phyloP scores from a whole-genome alignment of 1,140 invertebrate genomes.

The Drosophila pallidifrons region DNA sequence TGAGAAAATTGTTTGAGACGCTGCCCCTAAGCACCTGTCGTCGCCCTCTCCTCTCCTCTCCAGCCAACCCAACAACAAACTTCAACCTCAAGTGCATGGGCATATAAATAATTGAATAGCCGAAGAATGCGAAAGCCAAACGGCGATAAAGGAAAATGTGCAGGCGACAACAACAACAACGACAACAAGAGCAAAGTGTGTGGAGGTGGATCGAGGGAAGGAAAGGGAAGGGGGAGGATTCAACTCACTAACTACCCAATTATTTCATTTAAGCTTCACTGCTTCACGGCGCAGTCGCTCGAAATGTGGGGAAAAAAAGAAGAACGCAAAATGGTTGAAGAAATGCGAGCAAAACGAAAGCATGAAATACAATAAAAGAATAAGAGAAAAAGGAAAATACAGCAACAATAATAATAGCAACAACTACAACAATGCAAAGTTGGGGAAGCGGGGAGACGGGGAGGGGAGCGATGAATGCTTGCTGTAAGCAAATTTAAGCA shows the following conservation, averaged over 20 bases:
- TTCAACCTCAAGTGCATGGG: constrained; percentile 48
- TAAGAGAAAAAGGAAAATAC: neutral
- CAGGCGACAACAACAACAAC: neutral
- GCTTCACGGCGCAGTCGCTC: constrained; percentile 34
- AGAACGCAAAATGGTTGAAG: constrained; percentile 59
- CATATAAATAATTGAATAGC: constrained; percentile 72
- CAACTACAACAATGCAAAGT: constrained; percentile 35
- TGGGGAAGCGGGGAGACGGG: constrained; percentile 29
- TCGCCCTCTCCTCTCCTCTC: neutral
- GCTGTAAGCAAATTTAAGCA: constrained; percentile 77
- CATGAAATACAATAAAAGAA: constrained; percentile 58
- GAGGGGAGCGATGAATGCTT: constrained; percentile 8
- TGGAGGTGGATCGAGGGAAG: neutral
- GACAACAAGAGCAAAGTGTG: neutral
- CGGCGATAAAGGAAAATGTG: constrained; percentile 12
- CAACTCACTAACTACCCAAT: constrained; percentile 82
- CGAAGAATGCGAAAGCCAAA: constrained; percentile 17
- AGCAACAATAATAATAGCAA: constrained; percentile 40
- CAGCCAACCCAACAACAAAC: neutral
- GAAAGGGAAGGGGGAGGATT: neutral
- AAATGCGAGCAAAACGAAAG: constrained; percentile 54
- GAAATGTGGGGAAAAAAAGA: constrained; percentile 9
- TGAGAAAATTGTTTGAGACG: constrained; percentile 50
- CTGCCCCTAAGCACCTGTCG: constrained; percentile 8
- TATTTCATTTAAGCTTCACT: constrained; percentile 84